phyloP scores from a whole-genome alignment of 2,888 invertebrate species.

The Ypsolopha scabrella region DNA sequence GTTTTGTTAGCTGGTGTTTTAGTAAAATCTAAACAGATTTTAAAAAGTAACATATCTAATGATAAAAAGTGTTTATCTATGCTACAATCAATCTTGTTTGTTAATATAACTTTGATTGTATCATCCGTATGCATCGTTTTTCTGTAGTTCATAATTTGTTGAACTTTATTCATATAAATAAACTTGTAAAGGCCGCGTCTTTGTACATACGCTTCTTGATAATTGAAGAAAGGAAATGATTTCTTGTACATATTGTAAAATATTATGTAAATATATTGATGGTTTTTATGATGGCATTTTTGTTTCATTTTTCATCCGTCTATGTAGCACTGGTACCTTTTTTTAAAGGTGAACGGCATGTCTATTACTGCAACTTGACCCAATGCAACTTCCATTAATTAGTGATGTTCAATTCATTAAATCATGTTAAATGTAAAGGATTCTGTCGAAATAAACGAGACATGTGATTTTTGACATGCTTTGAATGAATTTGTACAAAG shows the following conservation, averaged over 20 bases:
- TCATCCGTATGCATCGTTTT: background rate
- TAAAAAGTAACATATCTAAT: conserved; percentile 31
- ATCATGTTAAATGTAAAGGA: no score
- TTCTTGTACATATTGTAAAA: conserved; percentile 36
- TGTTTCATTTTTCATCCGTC: conserved; percentile 30
- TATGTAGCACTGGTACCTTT: no score
- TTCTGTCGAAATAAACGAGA: no score
- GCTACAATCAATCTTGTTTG: no score
- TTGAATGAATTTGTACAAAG: no score
- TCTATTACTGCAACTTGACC: no score
- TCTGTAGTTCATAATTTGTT: conserved; percentile 10
- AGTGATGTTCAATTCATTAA: no score
- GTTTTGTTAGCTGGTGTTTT: conserved; percentile 7
- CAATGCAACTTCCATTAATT: no score
- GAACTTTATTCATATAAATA: background rate
- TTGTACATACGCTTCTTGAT: conserved; percentile 39
- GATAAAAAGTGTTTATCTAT: background rate
- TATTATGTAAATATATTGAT: conserved; percentile 54
- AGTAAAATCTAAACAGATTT: conserved; percentile 16
- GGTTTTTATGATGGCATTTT: conserved; percentile 61
- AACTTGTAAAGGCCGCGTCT: background rate
- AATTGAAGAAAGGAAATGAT: conserved; percentile 21
- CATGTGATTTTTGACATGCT: no score
- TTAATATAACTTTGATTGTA: no score
- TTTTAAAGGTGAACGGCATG: no score